These are phyloP conservation scores for Drosophila ogumai DNA, from an alignment of 1,140 invertebrate species.

Conservation along the genomic window DNA sequence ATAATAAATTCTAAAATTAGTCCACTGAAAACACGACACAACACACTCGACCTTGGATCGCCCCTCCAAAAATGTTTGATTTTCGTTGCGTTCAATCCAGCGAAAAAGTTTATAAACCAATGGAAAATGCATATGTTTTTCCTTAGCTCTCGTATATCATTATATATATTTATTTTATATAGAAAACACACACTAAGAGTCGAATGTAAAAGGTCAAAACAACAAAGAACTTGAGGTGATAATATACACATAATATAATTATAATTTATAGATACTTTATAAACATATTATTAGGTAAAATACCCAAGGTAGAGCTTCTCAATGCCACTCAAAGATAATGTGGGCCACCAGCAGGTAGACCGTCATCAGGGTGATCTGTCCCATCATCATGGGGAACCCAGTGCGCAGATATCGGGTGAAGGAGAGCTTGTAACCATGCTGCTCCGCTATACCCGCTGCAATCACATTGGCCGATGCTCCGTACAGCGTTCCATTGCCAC, in stretches of 20 bases:
- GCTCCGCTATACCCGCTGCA: constrained; percentile 92
- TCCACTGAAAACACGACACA: constrained; percentile 3
- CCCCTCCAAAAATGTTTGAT: constrained; percentile 18
- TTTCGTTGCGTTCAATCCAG: constrained; percentile 11
- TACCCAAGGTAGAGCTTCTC: constrained; percentile 4
- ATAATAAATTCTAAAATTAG: constrained; percentile 36
- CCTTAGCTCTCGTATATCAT: constrained; percentile 14
- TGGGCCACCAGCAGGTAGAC: constrained; percentile 90
- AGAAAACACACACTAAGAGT: constrained; percentile 38
- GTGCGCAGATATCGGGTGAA: constrained; percentile 87
- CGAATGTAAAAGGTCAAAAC: constrained; percentile 26
- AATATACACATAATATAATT: constrained; percentile 9
- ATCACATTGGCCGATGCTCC: constrained; percentile 93
- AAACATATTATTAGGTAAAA: constrained; percentile 2
- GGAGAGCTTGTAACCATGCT: constrained; percentile 92
- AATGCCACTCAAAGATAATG: constrained; percentile 88
- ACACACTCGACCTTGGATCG: constrained; percentile 12
- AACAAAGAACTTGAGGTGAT: constrained; percentile 11
- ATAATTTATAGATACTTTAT: constrained; percentile 9
- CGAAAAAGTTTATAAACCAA: constrained; percentile 1
- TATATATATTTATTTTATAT: constrained; percentile 20
- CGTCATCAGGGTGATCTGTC: constrained; percentile 88
- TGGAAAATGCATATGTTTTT: constrained; percentile 10
- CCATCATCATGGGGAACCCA: constrained; percentile 91
- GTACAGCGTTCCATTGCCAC: constrained; percentile 93